Evolutionary conservation across 2,113 vertebrate species (phyloP).

Genomic region (Spilogale gracilis): DNA sequence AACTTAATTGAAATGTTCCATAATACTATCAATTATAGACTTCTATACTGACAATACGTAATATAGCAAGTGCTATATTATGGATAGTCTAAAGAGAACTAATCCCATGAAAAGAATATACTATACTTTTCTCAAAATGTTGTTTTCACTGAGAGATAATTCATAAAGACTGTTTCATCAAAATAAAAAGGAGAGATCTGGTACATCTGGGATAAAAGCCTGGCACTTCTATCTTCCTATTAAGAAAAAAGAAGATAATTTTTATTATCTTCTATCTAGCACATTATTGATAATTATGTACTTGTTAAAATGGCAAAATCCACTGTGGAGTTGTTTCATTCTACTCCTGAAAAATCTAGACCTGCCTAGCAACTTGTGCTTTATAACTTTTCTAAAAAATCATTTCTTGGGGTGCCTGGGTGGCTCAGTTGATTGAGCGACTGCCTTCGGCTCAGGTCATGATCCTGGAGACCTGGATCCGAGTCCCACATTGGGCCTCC

Average conservation of each 20-base stretch:
- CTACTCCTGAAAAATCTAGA: constrained; percentile 40
- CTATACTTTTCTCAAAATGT: not conserved
- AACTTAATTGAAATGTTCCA: constrained; percentile 10
- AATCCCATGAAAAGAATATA: not conserved
- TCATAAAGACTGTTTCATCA: constrained; percentile 23
- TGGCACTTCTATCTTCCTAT: not conserved
- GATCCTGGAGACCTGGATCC: too few relatives aligned
- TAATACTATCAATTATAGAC: not conserved
- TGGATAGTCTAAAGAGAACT: not conserved
- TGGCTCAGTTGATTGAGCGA: too few relatives aligned
- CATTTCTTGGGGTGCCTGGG: not conserved
- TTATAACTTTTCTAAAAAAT: constrained; percentile 50
- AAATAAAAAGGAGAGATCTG: not conserved
- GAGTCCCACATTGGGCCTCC: too few relatives aligned
- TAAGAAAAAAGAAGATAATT: constrained; percentile 35
- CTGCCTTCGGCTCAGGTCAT: too few relatives aligned
- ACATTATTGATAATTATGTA: not conserved
- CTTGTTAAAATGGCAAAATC: constrained; percentile 26
- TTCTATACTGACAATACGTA: not conserved
- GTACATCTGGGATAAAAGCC: not conserved
- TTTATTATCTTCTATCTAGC: constrained; percentile 37
- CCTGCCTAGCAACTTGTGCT: not conserved
- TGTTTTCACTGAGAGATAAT: constrained; percentile 18
- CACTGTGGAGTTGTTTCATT: constrained; percentile 3
- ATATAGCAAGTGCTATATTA: constrained; percentile 36